Conservation (phyloP, 1,140 invertebrate species). For the Globodera ellingtonae region DNA sequence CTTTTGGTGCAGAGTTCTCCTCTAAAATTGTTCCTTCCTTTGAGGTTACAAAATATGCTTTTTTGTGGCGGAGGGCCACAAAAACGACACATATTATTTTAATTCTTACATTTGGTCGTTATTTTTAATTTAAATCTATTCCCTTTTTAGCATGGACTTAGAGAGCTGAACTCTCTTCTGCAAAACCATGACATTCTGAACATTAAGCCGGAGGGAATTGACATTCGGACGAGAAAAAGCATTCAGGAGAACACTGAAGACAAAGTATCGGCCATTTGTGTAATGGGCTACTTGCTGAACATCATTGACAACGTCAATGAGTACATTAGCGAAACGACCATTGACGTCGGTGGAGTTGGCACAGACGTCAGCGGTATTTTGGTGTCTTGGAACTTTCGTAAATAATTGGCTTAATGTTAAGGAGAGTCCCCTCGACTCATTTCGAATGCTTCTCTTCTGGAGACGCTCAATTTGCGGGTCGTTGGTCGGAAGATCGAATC, state of each 20-base stretch:
- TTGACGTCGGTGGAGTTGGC: background rate
- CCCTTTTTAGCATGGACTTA: constrained; percentile 41
- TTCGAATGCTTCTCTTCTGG: constrained; percentile 36
- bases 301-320: constrained; percentile 50
- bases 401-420: background rate
- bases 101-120: too few species aligned
- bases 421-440: constrained; percentile 29
- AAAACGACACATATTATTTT: background rate
- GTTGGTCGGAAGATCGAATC: constrained; percentile 46
- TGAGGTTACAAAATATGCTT: constrained; percentile 26
- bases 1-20: constrained; percentile 50
- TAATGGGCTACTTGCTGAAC: constrained; percentile 49
- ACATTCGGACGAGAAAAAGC: constrained; percentile 31
- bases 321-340: constrained; percentile 41
- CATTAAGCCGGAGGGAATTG: constrained; percentile 30
- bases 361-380: constrained; percentile 5
- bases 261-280: constrained; percentile 49
- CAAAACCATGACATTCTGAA: constrained; percentile 44
- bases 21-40: constrained; percentile 54
- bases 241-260: constrained; percentile 52
- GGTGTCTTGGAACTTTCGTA: background rate
- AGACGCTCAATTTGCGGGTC: constrained; percentile 43
- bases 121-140: too few species aligned
- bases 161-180: constrained; percentile 45
- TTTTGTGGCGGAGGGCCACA: too few species aligned